phyloP scores from a whole-genome alignment of 2,797 vertebrate species.

The Oryzias sinensis region DNA sequence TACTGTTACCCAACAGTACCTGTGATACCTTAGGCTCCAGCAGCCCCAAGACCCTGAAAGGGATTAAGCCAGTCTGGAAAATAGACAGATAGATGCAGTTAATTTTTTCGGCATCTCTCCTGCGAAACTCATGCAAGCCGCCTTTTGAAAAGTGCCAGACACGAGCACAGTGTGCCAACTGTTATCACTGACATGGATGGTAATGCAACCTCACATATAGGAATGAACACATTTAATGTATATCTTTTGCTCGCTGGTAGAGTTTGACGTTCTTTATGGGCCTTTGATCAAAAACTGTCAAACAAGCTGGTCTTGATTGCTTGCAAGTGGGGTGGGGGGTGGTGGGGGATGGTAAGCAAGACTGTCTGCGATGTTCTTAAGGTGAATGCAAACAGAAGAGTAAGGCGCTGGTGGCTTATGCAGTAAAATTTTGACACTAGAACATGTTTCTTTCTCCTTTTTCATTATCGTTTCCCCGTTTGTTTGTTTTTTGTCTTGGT shows the following conservation, averaged over 20 bases:
- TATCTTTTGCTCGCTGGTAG: slow-evolving; percentile 29
- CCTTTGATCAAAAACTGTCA: slow-evolving; percentile 59
- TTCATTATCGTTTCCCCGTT: slow-evolving; percentile 29
- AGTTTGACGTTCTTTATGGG: slow-evolving; percentile 54
- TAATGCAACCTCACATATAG: slow-evolving; percentile 30
- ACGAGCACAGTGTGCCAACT: slow-evolving; percentile 19
- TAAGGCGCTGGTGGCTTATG: slow-evolving; percentile 69
- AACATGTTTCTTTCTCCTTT: slow-evolving; percentile 54
- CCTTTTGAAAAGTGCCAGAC: slow-evolving; percentile 13
- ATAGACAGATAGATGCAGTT: too few relatives aligned
- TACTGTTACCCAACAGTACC: too few relatives aligned
- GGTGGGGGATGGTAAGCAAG: background rate
- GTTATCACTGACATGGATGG: slow-evolving; percentile 25
- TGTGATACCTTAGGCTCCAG: too few relatives aligned
- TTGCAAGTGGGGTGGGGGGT: slow-evolving; percentile 10
- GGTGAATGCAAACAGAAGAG: slow-evolving; percentile 51
- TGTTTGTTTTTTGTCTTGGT: background rate
- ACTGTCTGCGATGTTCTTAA: slow-evolving; percentile 62
- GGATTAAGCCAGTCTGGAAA: too few relatives aligned
- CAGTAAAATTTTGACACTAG: slow-evolving; percentile 27
- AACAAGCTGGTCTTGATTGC: slow-evolving; percentile 54
- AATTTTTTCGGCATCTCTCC: too few relatives aligned
- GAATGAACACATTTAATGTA: slow-evolving; percentile 2
- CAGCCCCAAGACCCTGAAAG: too few relatives aligned
- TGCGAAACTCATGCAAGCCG: too few relatives aligned